Base-by-base conservation (phyloP, 2,113 vertebrate genomes). In the Pseudorasbora parva region DNA sequence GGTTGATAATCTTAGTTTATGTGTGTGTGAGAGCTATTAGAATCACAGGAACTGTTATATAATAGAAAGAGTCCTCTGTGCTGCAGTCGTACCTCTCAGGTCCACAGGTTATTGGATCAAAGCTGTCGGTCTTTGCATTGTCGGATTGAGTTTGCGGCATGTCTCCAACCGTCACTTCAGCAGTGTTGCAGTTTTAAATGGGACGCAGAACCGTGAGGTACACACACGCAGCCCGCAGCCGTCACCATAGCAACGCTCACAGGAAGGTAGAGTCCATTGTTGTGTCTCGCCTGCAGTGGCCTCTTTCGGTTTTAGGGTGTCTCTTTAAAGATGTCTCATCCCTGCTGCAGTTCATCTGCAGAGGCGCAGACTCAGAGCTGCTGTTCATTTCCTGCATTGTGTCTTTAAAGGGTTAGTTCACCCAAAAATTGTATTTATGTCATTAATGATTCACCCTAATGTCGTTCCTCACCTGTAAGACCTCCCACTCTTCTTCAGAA, bases 271-370 rank as follows among this genome's bases (percentile, higher is more conserved):
- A 73, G 66, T 74, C 75, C 79, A 84, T 88, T 88, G 87, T 88
- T 86, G 79, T 59, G 57, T 82, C 59, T 68, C 25, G 43, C 59
- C 62, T 89, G 62, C 45, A 94, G 97, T 96, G 93, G 93, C 95
- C 15, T 82, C 59, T 64, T 84, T 86, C 25, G n/a, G 10, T 54
- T 84, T 68, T 51, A 71, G 59, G 45, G 66, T 37, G 19, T n/a
- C 54, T 72, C 76, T 62, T 78, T 51, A 82, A 79, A 84, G 57
- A 37, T 19, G 49, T 19, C 66, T 21, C 62, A 33, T 60, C 21
- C 25, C 49, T 30, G 54, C 47, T 25, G 62, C 51, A 37, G 37
- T 73, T 56, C 57, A 69, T 79, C 12, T 73, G 47, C 49, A 76
- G 47, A 75, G 73, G 37, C 1, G 9, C 49, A 75, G 25, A 33